phyloP scores from a whole-genome alignment of 2,113 vertebrate species.

The Esox niger region DNA sequence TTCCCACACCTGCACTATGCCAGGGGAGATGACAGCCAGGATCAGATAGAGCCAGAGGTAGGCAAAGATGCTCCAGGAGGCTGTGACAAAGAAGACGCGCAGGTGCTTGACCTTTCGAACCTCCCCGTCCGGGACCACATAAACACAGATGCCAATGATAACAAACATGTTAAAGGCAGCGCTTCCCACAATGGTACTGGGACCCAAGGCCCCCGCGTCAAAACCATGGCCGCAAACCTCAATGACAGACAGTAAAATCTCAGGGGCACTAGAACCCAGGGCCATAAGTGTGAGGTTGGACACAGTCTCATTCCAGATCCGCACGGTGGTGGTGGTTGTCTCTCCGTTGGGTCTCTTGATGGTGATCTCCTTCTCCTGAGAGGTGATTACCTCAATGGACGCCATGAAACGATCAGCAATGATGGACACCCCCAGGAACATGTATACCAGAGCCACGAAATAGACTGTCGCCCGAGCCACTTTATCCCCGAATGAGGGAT shows the following conservation, averaged over 20 bases:
- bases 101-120: conserved; percentile 95
- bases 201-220: conserved; percentile 85
- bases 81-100: conserved; percentile 95
- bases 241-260: conserved; percentile 95
- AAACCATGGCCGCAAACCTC: conserved; percentile 94
- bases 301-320: conserved; percentile 98
- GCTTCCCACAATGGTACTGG: conserved; percentile 95
- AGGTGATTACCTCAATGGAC: conserved; percentile 97
- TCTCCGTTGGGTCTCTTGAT: conserved; percentile 97
- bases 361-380: conserved; percentile 96
- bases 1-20: conserved; percentile 96
- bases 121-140: conserved; percentile 95
- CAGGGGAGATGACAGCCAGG: conserved; percentile 91
- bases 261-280: conserved; percentile 92
- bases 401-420: conserved; percentile 98
- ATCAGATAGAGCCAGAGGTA: conserved; percentile 99
- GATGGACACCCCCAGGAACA: conserved; percentile 98
- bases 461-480: conserved; percentile 96
- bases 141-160: conserved; percentile 94
- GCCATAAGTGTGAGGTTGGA: conserved; percentile 98
- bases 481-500: conserved; percentile 95
- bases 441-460: conserved; percentile 96
- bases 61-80: conserved; percentile 97
- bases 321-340: conserved; percentile 93
- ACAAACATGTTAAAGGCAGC: conserved; percentile 99